Percentiles rank a stretch among this genome's conserved stretches.
phyloP scores from a whole-genome alignment of 2,797 vertebrate species.

The Naso thynnoides region DNA sequence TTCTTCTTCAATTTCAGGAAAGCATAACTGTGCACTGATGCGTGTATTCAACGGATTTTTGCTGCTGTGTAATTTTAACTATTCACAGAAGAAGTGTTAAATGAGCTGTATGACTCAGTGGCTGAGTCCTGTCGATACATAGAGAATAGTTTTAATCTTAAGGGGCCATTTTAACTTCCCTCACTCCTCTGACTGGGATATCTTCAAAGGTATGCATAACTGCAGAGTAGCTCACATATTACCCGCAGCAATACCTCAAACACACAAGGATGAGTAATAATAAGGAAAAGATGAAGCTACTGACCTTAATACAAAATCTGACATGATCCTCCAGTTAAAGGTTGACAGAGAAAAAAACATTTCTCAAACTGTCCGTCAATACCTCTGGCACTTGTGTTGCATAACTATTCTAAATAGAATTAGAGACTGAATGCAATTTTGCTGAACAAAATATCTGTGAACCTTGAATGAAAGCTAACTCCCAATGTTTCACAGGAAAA shows the following conservation, averaged over 20 bases:
- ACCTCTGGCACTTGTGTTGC: background rate
- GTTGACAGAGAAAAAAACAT: background rate
- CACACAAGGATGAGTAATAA: slow-evolving; percentile 13
- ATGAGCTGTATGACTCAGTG: slow-evolving; percentile 40
- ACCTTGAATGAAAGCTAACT: background rate
- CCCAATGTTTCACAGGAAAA: background rate
- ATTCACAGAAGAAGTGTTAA: slow-evolving; percentile 29
- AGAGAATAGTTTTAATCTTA: slow-evolving; percentile 25
- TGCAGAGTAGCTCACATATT: background rate
- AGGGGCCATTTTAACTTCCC: slow-evolving; percentile 19
- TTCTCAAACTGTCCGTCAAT: background rate
- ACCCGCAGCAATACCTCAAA: background rate
- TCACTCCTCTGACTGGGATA: slow-evolving; percentile 36
- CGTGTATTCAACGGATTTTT: slow-evolving; percentile 25
- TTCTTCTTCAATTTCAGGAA: slow-evolving; percentile 47
- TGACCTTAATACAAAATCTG: slow-evolving; percentile 30
- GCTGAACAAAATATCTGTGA: background rate
- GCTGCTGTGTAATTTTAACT: slow-evolving; percentile 32
- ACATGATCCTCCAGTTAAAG: background rate
- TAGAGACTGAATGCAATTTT: background rate
- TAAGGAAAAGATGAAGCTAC: slow-evolving; percentile 3
- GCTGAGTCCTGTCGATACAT: slow-evolving; percentile 30
- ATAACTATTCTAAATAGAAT: background rate
- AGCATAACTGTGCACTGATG: slow-evolving; percentile 24
- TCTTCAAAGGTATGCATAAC: slow-evolving; percentile 25